These are phyloP conservation scores for Nothoprocta pentlandii DNA, from an alignment of 2,113 vertebrate genomes.

Conservation along the genomic window DNA sequence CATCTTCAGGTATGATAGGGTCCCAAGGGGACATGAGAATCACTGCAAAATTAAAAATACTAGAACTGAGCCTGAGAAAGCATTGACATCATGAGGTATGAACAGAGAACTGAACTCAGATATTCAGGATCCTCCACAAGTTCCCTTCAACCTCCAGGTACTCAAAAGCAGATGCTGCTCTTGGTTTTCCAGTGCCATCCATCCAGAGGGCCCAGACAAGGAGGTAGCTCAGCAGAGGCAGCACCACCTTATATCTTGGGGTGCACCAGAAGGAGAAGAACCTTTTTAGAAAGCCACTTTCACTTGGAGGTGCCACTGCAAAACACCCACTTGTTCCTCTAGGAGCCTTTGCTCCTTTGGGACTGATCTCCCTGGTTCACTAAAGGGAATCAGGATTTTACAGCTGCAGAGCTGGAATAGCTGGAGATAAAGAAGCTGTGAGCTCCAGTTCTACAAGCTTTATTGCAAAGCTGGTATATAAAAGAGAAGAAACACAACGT, in stretches of 20 bases:
- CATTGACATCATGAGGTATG: neutral
- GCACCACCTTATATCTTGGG: neutral
- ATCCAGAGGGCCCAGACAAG: neutral
- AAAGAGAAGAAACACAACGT: conserved; percentile 25
- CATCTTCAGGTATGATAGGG: rapidly evolving
- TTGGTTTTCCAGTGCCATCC: neutral
- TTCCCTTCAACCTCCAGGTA: too few relatives aligned
- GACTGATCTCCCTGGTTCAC: neutral
- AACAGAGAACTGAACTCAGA: neutral
- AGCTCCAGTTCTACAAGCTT: conserved; percentile 10
- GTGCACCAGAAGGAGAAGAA: neutral
- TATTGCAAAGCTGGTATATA: conserved; percentile 11
- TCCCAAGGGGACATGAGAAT: neutral
- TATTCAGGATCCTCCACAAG: neutral
- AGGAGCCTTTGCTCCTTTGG: neutral
- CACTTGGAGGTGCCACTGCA: neutral
- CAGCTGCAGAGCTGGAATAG: neutral
- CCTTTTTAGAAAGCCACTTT: neutral
- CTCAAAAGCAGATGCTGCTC: neutral
- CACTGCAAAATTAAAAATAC: neutral
- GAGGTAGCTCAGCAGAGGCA: neutral
- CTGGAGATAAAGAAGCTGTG: neutral
- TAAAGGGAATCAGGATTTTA: conserved; percentile 38
- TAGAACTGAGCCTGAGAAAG: neutral
- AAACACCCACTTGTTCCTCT: neutral